A percentile compares a stretch with the other conserved stretches of the same genome.
Conservation (phyloP, 1,140 invertebrate genomes). For the Drosophila guanche region DNA sequence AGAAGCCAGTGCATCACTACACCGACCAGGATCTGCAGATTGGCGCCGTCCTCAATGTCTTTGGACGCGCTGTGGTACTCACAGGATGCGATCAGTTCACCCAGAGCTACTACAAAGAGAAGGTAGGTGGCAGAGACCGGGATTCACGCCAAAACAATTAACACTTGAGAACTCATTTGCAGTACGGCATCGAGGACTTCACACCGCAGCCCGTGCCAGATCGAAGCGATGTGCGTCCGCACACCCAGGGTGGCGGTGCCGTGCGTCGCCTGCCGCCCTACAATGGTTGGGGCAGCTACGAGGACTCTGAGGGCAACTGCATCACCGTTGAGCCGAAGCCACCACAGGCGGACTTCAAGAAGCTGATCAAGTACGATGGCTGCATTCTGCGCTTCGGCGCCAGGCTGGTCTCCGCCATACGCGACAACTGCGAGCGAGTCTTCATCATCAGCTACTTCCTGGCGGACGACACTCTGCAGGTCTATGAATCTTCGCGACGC, state of each 20-base stretch:
- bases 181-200: slow-evolving; percentile 86
- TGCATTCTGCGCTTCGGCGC: slow-evolving; percentile 92
- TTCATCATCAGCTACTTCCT: slow-evolving; percentile 94
- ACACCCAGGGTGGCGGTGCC: slow-evolving; percentile 61
- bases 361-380: slow-evolving; percentile 91
- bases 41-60: slow-evolving; percentile 91
- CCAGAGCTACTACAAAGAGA: slow-evolving; percentile 92
- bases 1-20: slow-evolving; percentile 86
- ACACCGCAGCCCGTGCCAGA: slow-evolving; percentile 84
- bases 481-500: slow-evolving; percentile 89
- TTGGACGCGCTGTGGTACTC: slow-evolving; percentile 91
- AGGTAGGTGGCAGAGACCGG: slow-evolving; percentile 43
- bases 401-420: slow-evolving; percentile 88
- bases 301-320: slow-evolving; percentile 94
- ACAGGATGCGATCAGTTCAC: slow-evolving; percentile 95
- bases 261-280: slow-evolving; percentile 89
- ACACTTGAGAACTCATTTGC: not conserved
- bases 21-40: slow-evolving; percentile 89
- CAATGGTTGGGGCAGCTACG: slow-evolving; percentile 93
- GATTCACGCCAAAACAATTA: no score
- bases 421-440: slow-evolving; percentile 87
- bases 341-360: slow-evolving; percentile 90
- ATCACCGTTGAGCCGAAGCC: slow-evolving; percentile 90
- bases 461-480: slow-evolving; percentile 92
- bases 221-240: slow-evolving; percentile 75